These are phyloP conservation scores for Cyclargus thomasi DNA, from an alignment of 1,140 invertebrate genomes.

Conservation along the genomic window DNA sequence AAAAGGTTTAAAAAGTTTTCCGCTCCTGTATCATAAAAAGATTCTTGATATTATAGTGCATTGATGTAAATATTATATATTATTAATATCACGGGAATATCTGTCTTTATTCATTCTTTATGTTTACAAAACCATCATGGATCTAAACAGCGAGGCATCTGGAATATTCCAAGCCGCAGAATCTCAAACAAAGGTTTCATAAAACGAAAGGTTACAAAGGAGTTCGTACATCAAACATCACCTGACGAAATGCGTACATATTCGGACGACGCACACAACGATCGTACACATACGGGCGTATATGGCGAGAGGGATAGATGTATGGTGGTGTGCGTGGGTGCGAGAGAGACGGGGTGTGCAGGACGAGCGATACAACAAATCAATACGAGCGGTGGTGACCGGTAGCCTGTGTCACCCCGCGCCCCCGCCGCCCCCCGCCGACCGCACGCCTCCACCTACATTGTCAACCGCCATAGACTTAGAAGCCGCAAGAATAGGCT, in stretches of 20 bases:
- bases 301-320: slow-evolving; percentile 53
- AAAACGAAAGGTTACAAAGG: slow-evolving; percentile 35
- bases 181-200: slow-evolving; percentile 36
- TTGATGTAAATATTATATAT: no score
- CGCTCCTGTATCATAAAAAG: no score
- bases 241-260: slow-evolving; percentile 61
- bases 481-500: slow-evolving; percentile 27
- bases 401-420: slow-evolving; percentile 72
- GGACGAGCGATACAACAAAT: slow-evolving; percentile 75
- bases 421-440: slow-evolving; percentile 37
- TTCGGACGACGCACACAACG: slow-evolving; percentile 59
- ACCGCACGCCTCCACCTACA: slow-evolving; percentile 69
- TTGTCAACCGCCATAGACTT: slow-evolving; percentile 69
- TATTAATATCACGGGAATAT: no score
- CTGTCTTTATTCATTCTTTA: background rate
- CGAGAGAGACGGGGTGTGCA: slow-evolving; percentile 63
- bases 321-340: slow-evolving; percentile 33
- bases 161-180: slow-evolving; percentile 1
- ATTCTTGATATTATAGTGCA: no score
- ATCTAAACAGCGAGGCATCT: background rate
- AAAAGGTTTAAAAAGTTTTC: no score
- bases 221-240: slow-evolving; percentile 38
- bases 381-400: slow-evolving; percentile 74
- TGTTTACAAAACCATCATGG: background rate
- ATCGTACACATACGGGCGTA: slow-evolving; percentile 48